phyloP scores from a whole-genome alignment of 2,888 invertebrate genomes.

The Rhagophthalmus giganteus region DNA sequence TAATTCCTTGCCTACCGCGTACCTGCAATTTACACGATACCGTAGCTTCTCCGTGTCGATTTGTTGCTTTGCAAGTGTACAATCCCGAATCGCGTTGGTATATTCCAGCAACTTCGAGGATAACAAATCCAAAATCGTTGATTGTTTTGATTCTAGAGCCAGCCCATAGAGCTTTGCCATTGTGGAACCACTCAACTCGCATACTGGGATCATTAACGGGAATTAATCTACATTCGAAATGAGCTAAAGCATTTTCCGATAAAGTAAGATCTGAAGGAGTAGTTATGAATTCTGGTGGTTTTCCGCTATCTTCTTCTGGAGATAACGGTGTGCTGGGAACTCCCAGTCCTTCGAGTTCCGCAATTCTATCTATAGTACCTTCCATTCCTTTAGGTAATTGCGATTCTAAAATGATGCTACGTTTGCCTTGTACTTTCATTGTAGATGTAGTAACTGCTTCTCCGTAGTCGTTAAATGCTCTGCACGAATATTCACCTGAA shows the following conservation, averaged over 20 bases:
- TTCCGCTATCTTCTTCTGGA: constrained; percentile 80
- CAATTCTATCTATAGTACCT: constrained; percentile 90
- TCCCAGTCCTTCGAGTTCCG: constrained; percentile 85
- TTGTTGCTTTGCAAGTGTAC: constrained; percentile 90
- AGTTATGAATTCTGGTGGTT: constrained; percentile 88
- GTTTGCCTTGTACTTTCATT: constrained; percentile 89
- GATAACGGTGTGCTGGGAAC: constrained; percentile 66
- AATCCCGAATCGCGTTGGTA: constrained; percentile 91
- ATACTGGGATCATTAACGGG: constrained; percentile 92
- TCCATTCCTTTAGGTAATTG: constrained; percentile 93
- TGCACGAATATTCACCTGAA: constrained; percentile 88
- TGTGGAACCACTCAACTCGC: constrained; percentile 97
- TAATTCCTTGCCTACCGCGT: constrained; percentile 83
- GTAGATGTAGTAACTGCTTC: constrained; percentile 88
- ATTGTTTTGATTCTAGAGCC: constrained; percentile 94
- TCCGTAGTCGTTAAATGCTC: constrained; percentile 86
- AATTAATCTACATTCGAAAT: constrained; percentile 87
- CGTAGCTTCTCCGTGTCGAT: constrained; percentile 87
- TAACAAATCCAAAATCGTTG: constrained; percentile 96
- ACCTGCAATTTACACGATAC: constrained; percentile 87
- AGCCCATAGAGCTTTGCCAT: constrained; percentile 88
- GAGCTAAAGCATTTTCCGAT: constrained; percentile 85
- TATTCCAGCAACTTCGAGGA: constrained; percentile 92
- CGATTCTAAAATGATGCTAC: constrained; percentile 88
- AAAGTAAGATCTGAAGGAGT: constrained; percentile 82